phyloP scores from a whole-genome alignment of 1,140 invertebrate species.

The Centruroides vittatus region DNA sequence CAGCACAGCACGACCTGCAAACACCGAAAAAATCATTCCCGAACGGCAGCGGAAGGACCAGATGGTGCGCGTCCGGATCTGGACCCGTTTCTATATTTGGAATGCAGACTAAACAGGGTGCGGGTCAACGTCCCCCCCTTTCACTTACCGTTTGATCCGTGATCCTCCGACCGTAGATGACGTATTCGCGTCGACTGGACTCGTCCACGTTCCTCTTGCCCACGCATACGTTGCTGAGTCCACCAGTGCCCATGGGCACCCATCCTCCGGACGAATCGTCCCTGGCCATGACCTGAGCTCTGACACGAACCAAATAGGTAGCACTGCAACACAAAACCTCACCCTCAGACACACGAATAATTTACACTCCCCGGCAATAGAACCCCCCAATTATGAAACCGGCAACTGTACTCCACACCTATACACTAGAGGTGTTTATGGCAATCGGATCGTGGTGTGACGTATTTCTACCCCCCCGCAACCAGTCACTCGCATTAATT shows the following conservation, averaged over 20 bases:
- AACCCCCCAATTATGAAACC: no score
- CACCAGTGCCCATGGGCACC: constrained; percentile 78
- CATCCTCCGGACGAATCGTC: constrained; percentile 93
- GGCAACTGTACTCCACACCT: no score
- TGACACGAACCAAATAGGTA: constrained; percentile 42
- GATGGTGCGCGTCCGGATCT: no score
- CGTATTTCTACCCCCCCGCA: no score
- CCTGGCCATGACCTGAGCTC: constrained; percentile 94
- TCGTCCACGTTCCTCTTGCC: constrained; percentile 23
- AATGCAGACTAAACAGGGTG: no score
- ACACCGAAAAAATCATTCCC: not conserved
- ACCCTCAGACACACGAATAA: not conserved
- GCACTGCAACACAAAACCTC: constrained; percentile 5
- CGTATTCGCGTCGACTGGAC: constrained; percentile 55
- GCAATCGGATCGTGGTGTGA: no score
- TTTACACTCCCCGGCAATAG: no score
- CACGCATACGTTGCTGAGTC: constrained; percentile 56
- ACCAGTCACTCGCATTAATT: no score
- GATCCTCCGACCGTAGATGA: constrained; percentile 80
- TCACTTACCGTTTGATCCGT: constrained; percentile 71
- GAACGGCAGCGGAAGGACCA: not conserved
- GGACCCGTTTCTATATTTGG: no score
- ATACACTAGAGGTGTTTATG: no score
- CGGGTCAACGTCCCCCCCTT: not conserved
- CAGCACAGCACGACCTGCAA: constrained; percentile 81